Evolutionary conservation across 1,140 invertebrate genomes (phyloP), one percentile per base, ranked within the genome.

Genomic region (Archivesica marissinica): DNA sequence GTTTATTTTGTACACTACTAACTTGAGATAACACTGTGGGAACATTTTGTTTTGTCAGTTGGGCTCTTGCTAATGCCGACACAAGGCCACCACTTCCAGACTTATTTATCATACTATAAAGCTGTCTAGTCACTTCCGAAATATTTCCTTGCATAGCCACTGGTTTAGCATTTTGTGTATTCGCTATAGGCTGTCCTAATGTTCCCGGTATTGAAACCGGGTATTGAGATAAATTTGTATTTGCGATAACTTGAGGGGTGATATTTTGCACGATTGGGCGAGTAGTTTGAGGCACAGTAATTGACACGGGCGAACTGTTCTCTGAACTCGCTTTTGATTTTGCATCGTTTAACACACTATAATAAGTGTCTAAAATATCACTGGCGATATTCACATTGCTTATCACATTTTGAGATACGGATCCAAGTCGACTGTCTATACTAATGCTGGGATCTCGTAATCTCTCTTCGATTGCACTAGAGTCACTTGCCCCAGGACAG

Each of bases 361-460:
- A 85, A 23, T 85, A 85, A 6, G 82, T 77, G 23, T 78, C 75
- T n/a, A 85, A 39, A 28, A 85, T 85, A 78, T 85, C 82, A 70
- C 74, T 85, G 3, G 82, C 61, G 30, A 85, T 85, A 56, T 85
- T 85, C n/a, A 85, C 82, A 50, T 68, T 70, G n/a, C 75, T 64
- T 56, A 85, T 68, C 56, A 85, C 54, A 68, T 64, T 77, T 54
- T 85, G 38, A 15, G 82, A 70, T 20, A 85, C 75, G 44, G 52
- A 41, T 23, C 41, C 72, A 39, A 85, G 25, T 35, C 35, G 72
- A n/a, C n/a, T 77, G 64, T 85, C 64, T 35, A 68, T 41, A 52
- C 41, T 77, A 7, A 59, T 25, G 2, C 0, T 23, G n/a, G 72
- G 44, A 35, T 85, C 72, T 39, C 33, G 25, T 35, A 85, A 39